A percentile compares a stretch with the other conserved stretches of the same genome.
Conservation (phyloP, 2,797 vertebrate genomes). For the Thaleichthys pacificus region DNA sequence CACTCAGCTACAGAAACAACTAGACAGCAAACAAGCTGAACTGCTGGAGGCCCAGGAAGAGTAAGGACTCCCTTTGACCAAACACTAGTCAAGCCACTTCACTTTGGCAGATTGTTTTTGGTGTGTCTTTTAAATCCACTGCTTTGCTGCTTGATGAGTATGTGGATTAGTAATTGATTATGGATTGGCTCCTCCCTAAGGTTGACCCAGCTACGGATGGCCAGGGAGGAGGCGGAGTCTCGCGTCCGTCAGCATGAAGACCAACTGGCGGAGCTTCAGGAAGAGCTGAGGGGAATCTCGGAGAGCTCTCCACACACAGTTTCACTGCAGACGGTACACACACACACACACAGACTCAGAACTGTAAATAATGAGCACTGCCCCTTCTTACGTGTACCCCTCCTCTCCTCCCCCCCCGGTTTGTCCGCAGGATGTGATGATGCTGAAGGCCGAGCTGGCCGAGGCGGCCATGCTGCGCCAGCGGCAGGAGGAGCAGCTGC, state of each 20-base stretch:
- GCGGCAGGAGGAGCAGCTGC: conserved; percentile 82
- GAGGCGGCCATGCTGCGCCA: conserved; percentile 74
- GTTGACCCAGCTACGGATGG: conserved; percentile 71
- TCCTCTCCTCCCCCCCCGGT: neutral
- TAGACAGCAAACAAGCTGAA: conserved; percentile 76
- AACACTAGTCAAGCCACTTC: neutral
- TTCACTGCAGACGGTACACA: conserved; percentile 74
- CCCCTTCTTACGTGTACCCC: neutral
- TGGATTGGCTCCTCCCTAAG: conserved; percentile 55
- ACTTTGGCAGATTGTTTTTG: too few relatives aligned
- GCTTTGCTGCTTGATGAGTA: neutral
- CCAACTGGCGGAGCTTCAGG: conserved; percentile 79
- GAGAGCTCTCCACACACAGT: conserved; percentile 61
- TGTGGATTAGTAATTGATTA: neutral
- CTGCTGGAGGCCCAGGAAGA: conserved; percentile 78
- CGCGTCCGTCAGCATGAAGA: conserved; percentile 76
- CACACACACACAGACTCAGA: conserved; percentile 7
- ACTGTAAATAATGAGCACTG: neutral
- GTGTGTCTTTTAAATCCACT: neutral
- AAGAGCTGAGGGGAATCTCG: conserved; percentile 76
- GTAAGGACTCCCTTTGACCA: conserved; percentile 69
- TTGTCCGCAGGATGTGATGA: conserved; percentile 77
- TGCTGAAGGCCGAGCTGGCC: conserved; percentile 81
- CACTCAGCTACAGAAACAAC: conserved; percentile 68
- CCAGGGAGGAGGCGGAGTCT: conserved; percentile 75